phyloP scores from a whole-genome alignment of 2,888 invertebrate genomes.

The Meloe dianella region DNA sequence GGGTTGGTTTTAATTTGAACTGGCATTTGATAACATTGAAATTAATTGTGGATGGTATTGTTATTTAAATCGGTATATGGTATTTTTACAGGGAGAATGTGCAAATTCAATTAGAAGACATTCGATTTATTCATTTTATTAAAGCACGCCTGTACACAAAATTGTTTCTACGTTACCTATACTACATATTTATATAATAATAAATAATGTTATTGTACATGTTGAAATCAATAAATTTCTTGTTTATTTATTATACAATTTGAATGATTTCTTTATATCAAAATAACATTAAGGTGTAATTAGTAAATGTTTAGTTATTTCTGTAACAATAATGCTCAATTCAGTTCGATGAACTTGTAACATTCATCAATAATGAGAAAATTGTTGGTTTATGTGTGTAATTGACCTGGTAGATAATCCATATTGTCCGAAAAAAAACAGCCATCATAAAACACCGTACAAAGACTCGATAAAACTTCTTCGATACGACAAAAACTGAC shows the following conservation, averaged over 20 bases:
- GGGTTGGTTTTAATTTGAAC: slow-evolving; percentile 24
- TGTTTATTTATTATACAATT: slow-evolving; percentile 33
- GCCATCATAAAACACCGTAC: neutral
- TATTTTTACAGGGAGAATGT: slow-evolving; percentile 31
- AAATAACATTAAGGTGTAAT: neutral
- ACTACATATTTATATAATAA: slow-evolving; percentile 22
- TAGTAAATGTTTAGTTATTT: neutral
- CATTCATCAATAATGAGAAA: neutral
- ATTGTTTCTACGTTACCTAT: slow-evolving; percentile 25
- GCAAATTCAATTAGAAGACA: slow-evolving; percentile 27
- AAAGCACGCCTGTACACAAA: slow-evolving; percentile 35
- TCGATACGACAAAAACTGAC: neutral
- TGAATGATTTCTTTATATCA: slow-evolving; percentile 18
- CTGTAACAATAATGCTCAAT: neutral
- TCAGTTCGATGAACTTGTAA: neutral
- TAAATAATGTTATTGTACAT: slow-evolving; percentile 33
- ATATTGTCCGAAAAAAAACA: neutral
- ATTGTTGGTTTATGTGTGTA: neutral
- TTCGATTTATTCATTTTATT: slow-evolving; percentile 34
- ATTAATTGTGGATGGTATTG: slow-evolving; percentile 21
- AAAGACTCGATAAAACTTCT: neutral
- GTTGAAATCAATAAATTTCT: slow-evolving; percentile 37
- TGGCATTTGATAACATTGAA: slow-evolving; percentile 28
- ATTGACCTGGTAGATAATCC: neutral
- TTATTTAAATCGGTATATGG: slow-evolving; percentile 22